Base-by-base conservation (phyloP, 35 echinoderm and acorn worm genomes). In the Anneissia japonica region DNA sequence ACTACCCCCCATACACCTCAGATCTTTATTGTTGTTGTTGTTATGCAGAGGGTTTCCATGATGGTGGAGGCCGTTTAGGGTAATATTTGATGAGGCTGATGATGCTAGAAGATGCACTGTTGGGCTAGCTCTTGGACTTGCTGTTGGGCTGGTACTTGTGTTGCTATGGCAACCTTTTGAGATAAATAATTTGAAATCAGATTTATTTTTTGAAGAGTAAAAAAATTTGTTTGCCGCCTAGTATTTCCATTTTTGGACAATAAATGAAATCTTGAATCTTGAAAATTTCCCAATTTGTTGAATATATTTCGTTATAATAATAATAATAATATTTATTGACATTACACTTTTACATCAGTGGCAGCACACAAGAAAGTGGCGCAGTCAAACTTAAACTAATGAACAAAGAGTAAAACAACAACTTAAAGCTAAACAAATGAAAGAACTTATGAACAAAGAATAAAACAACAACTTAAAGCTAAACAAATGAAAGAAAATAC, bases 31-130 rank as follows among this genome's bases (percentile, higher is more conserved):
- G 32, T 77, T 91, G 77, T 82, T 93, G 40, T 88, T 93, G 80
- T 84, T 92, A 21, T 85, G 90, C 83, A 86, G 83, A 76, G 75
- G 16, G 79, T 88, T 55, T 39, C 39, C 74, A 79, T 92, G 85
- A 80, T 81, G 90, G 88, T 87, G 79, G 84, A 86, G 90, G 87
- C 85, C 3, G 83, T 64, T 64, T 64, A 64, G 26, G 2, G 51
- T 64, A 26, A 19, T 64, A 6, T 9, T 2, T 64, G 19, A 64
- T 19, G 51, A 12, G 1, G 37, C 3, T 81, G 79, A 19, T 38
- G 79, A 35, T 34, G 77, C 1, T 32, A 79, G 33, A 39, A 81
- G 35, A 40, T 38, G 38, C 0, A 38, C 38, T 38, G 79, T 93
- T 31, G 92, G 87, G 45, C 87, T 90, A 38, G 81, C 30, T 21